Base-by-base conservation (phyloP, 2,113 vertebrate genomes). In the Alethe castanea region DNA sequence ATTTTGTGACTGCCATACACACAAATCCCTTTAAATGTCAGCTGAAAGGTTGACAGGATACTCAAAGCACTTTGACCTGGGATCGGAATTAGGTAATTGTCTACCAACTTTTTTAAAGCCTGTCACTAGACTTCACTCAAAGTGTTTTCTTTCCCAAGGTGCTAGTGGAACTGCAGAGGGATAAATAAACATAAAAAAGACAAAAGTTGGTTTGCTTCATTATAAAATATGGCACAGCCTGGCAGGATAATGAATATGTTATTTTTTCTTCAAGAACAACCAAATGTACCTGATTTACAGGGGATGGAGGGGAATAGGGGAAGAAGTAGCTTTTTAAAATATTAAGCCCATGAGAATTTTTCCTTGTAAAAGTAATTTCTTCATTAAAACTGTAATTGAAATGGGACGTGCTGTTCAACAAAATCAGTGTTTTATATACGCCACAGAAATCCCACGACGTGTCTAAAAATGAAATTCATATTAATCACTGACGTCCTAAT, bases 331-430 rank as follows among this genome's bases (percentile, higher is more conserved):
- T 88, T 95, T 92, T 92, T 73, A 62, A 50, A 80, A 94, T 84
- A 90, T 86, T 83, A 95, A 86, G 22, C 87, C 92, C 88, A 44
- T 59, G 82, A 95, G 93, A 90, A 5, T 26, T 86, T 94, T 95
- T 71, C 67, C 56, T 86, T 83, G 67, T 92, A 92, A 78, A 92
- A 95, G 90, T 90, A 1, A 78, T 96, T 96, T 91, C 90, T 95
- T 96, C 95, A 96, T 96, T 97, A 96, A 94, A 95, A 72, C 65
- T 89, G 69, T 93, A 95, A 95, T 90, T 96, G 96, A 81, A 95
- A 95, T 48, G 74, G 65, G 72, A 86, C 87, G 70, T 59, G 73
- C 52, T 96, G 57, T 88, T 96, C 84, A 94, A 91, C 88, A 97
- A 91, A 50, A 54, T 54, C 81, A 42, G 80, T 64, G 65, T 88